phyloP scores from a whole-genome alignment of 2,888 invertebrate genomes.

The Osmoderma eremita region DNA sequence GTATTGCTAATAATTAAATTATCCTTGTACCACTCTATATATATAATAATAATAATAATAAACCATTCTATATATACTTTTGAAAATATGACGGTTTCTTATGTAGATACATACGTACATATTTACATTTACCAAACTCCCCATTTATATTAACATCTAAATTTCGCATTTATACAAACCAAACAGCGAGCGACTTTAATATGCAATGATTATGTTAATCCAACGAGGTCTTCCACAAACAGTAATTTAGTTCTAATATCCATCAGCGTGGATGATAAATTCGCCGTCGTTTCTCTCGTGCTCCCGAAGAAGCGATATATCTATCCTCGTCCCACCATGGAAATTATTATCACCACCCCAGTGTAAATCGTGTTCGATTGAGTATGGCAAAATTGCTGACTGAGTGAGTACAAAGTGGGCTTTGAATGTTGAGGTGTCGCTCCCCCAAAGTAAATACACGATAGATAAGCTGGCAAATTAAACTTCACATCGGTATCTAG shows the following conservation, averaged over 20 bases:
- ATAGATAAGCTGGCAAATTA: slow-evolving; percentile 62
- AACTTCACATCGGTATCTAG: slow-evolving; percentile 48
- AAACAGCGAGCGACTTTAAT: slow-evolving; percentile 24
- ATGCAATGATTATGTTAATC: slow-evolving; percentile 37
- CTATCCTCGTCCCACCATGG: slow-evolving; percentile 9
- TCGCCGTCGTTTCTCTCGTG: slow-evolving; percentile 11
- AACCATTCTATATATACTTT: too few relatives aligned
- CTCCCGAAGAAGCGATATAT: slow-evolving; percentile 4
- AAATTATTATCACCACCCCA: slow-evolving; percentile 40
- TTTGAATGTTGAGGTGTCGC: slow-evolving; percentile 54
- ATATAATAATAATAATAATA: too few relatives aligned
- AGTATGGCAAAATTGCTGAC: slow-evolving; percentile 56
- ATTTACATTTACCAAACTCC: neutral
- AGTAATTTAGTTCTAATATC: slow-evolving; percentile 37
- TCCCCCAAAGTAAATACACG: slow-evolving; percentile 60
- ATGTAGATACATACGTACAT: too few relatives aligned
- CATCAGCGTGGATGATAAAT: slow-evolving; percentile 30
- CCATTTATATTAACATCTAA: slow-evolving; percentile 16
- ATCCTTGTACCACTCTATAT: too few relatives aligned
- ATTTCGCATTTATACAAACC: slow-evolving; percentile 18
- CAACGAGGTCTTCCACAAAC: slow-evolving; percentile 28
- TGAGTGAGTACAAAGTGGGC: slow-evolving; percentile 52
- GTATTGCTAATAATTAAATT: too few relatives aligned
- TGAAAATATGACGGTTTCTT: too few relatives aligned
- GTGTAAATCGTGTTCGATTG: slow-evolving; percentile 56